Evolutionary conservation across 2,797 vertebrate species (phyloP).

Genomic region (Megalops cyprinoides): DNA sequence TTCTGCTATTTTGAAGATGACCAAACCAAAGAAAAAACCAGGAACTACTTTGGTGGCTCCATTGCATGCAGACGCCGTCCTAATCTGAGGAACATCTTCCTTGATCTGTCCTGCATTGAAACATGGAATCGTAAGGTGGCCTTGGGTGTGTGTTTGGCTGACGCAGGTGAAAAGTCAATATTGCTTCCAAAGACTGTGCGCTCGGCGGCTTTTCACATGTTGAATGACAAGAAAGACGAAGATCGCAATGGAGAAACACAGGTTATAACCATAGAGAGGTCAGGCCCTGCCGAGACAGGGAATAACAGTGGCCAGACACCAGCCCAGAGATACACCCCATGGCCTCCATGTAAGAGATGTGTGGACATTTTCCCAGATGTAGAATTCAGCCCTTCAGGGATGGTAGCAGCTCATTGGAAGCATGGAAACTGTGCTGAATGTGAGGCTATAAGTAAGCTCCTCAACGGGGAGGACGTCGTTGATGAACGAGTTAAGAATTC

Average conservation of each 20-base stretch:
- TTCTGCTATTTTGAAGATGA: neutral
- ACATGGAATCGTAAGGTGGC: constrained; percentile 28
- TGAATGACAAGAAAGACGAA: neutral
- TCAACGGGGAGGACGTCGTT: neutral
- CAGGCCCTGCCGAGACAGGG: too few species aligned
- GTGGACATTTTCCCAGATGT: neutral
- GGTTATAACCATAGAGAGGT: too few species aligned
- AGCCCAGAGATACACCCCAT: neutral
- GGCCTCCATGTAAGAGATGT: neutral
- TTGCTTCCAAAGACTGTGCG: neutral
- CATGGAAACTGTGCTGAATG: constrained; percentile 33
- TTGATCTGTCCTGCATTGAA: constrained; percentile 22
- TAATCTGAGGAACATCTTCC: constrained; percentile 10
- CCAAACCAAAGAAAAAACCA: neutral
- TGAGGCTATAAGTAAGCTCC: constrained; percentile 29
- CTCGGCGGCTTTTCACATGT: neutral
- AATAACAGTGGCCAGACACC: neutral
- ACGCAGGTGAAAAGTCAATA: neutral
- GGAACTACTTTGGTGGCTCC: constrained; percentile 24
- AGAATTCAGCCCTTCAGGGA: neutral
- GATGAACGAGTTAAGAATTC: neutral
- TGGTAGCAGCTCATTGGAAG: neutral
- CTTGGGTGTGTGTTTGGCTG: constrained; percentile 18
- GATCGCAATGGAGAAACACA: too few species aligned
- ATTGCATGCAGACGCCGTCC: constrained; percentile 13